These are phyloP conservation scores for Mimachlamys varia DNA, from an alignment of 2,888 invertebrate genomes.

Conservation along the genomic window DNA sequence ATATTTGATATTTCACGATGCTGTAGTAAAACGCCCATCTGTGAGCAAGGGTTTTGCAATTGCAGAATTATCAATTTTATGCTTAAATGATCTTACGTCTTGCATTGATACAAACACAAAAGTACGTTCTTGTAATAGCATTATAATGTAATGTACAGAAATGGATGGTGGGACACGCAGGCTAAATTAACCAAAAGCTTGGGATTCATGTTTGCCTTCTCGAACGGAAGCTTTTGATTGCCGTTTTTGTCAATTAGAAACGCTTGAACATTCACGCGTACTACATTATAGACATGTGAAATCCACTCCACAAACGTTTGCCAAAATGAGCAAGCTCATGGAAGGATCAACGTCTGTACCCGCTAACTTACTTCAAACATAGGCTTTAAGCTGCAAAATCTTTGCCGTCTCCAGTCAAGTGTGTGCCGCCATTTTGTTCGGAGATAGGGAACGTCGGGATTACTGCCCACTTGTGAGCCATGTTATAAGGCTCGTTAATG, in stretches of 20 bases:
- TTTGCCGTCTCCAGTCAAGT: not conserved
- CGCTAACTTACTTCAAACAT: not conserved
- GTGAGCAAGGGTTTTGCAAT: not conserved
- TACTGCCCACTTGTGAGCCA: not conserved
- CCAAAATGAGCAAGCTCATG: not conserved
- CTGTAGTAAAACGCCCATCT: not conserved
- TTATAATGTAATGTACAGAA: too few relatives aligned
- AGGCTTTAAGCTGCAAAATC: not conserved
- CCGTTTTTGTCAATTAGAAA: not conserved
- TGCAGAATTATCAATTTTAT: not conserved
- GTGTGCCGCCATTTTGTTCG: not conserved
- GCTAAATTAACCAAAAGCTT: not conserved
- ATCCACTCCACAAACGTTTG: not conserved
- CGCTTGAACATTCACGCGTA: not conserved
- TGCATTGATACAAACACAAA: not conserved
- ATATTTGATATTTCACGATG: not conserved
- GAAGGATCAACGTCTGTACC: not conserved
- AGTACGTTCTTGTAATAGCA: not conserved
- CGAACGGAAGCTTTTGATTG: not conserved
- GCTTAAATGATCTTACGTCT: not conserved
- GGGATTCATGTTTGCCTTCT: too few relatives aligned
- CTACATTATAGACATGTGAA: not conserved
- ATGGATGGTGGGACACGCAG: not conserved
- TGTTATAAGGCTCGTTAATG: not conserved
- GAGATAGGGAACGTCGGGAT: not conserved